A percentile compares a stretch with the other conserved stretches of the same genome.
These are phyloP conservation scores for Ectemnius lituratus DNA, from an alignment of 2,888 invertebrate genomes.

Conservation along the genomic window DNA sequence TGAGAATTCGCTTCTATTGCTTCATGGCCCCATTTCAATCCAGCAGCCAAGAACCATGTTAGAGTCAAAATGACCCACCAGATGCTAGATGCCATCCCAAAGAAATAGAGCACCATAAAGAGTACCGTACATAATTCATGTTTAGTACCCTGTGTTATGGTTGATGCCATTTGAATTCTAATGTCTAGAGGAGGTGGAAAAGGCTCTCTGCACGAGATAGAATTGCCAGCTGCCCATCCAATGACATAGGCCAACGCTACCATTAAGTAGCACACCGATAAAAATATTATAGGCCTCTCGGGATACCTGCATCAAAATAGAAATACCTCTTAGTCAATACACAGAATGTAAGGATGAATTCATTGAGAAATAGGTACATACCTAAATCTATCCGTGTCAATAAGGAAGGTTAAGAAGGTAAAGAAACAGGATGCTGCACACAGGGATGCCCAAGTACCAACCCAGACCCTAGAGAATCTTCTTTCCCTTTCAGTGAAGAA, in stretches of 20 bases:
- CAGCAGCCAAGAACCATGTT: conserved; percentile 98
- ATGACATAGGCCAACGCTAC: conserved; percentile 95
- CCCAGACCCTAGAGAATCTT: conserved; percentile 92
- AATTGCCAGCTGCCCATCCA: conserved; percentile 90
- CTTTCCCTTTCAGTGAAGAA: conserved; percentile 92
- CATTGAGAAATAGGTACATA: conserved; percentile 34
- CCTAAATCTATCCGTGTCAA: conserved; percentile 94
- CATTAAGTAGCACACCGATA: conserved; percentile 97
- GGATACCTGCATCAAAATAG: conserved; percentile 85
- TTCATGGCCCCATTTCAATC: conserved; percentile 98
- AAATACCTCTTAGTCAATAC: neutral
- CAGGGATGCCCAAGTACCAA: conserved; percentile 94
- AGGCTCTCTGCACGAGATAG: conserved; percentile 90
- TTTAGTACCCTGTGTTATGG: conserved; percentile 92
- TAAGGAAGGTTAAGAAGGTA: conserved; percentile 94
- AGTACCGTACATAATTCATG: conserved; percentile 93
- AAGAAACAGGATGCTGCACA: conserved; percentile 95
- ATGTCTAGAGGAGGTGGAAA: conserved; percentile 86
- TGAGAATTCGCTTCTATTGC: conserved; percentile 98
- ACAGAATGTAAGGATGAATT: neutral
- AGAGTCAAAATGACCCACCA: conserved; percentile 98
- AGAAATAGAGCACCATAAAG: conserved; percentile 97
- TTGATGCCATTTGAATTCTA: conserved; percentile 87
- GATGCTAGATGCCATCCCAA: conserved; percentile 97
- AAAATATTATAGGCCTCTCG: conserved; percentile 97